Conservation (phyloP, 2,113 vertebrate species). For the Paramormyrops kingsleyae region DNA sequence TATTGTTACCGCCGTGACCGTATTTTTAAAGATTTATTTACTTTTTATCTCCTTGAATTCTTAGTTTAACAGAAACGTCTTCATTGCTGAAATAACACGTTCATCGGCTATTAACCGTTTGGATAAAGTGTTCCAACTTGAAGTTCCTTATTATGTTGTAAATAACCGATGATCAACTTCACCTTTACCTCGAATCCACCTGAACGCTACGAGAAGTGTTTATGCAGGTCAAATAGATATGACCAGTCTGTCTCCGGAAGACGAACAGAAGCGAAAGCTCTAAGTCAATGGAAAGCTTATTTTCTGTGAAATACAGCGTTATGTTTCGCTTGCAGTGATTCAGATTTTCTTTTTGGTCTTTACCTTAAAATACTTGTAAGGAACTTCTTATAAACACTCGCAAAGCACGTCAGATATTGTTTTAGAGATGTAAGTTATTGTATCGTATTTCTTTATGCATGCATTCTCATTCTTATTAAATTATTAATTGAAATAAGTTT, state of each 20-base stretch:
- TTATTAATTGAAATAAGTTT: neutral
- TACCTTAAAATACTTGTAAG: neutral
- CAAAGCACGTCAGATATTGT: neutral
- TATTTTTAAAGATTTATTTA: neutral
- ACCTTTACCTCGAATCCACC: constrained; percentile 53
- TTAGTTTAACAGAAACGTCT: neutral
- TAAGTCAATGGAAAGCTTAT: neutral
- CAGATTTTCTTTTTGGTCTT: neutral
- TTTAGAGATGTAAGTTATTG: neutral
- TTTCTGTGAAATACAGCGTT: neutral
- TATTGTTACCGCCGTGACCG: neutral
- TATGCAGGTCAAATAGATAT: constrained; percentile 19
- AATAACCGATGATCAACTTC: constrained; percentile 50
- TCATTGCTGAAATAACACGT: neutral
- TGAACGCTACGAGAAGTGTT: constrained; percentile 29
- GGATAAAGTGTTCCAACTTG: neutral
- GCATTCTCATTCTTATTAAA: neutral
- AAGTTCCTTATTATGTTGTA: constrained; percentile 35
- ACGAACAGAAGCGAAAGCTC: neutral
- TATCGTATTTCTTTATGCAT: neutral
- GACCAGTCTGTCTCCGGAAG: neutral
- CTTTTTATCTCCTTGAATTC: neutral
- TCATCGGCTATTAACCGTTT: neutral
- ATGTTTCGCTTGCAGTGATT: neutral
- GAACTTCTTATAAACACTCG: neutral